Percentiles rank a stretch among this genome's conserved stretches.
Conservation (phyloP, 2,888 invertebrate species). For the Agrotis exclamationis region DNA sequence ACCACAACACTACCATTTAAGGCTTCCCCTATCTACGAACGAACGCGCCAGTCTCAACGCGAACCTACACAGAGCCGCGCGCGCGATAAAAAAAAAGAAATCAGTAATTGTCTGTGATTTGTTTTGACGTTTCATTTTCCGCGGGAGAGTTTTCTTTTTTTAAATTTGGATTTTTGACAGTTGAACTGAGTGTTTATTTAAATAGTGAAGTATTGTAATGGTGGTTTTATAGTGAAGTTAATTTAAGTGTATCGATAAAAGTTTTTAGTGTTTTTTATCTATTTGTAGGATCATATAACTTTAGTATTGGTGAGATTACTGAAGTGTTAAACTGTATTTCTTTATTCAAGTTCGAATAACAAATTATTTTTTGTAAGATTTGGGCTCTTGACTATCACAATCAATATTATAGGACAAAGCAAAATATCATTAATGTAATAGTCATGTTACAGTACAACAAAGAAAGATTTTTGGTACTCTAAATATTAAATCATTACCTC, state of each 20-base stretch:
- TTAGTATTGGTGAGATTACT: constrained; percentile 45
- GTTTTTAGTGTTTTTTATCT: constrained; percentile 1
- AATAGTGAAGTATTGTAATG: constrained; percentile 13
- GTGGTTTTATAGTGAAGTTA: constrained; percentile 39
- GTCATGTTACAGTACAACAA: no score
- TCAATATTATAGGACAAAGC: background rate
- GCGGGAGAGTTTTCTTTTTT: constrained; percentile 41
- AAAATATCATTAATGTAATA: background rate
- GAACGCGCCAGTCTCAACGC: constrained; percentile 78
- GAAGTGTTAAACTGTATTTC: constrained; percentile 13
- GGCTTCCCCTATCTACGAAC: constrained; percentile 72
- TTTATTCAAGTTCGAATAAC: background rate
- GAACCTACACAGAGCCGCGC: constrained; percentile 73
- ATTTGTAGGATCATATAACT: background rate
- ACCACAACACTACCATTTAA: constrained; percentile 72
- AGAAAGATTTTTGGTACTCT: background rate
- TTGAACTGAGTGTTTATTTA: constrained; percentile 8
- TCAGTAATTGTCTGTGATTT: constrained; percentile 48
- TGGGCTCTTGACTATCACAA: constrained; percentile 10
- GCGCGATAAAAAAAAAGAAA: constrained; percentile 69
- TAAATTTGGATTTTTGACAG: constrained; percentile 4
- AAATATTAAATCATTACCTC: background rate
- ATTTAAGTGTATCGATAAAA: constrained; percentile 24
- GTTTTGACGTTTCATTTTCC: constrained; percentile 41
- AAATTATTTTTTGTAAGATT: constrained; percentile 26